Evolutionary conservation across 2,113 vertebrate genomes (phyloP), one percentile per base, ranked within the genome.

Genomic region (Hyaena hyaena): DNA sequence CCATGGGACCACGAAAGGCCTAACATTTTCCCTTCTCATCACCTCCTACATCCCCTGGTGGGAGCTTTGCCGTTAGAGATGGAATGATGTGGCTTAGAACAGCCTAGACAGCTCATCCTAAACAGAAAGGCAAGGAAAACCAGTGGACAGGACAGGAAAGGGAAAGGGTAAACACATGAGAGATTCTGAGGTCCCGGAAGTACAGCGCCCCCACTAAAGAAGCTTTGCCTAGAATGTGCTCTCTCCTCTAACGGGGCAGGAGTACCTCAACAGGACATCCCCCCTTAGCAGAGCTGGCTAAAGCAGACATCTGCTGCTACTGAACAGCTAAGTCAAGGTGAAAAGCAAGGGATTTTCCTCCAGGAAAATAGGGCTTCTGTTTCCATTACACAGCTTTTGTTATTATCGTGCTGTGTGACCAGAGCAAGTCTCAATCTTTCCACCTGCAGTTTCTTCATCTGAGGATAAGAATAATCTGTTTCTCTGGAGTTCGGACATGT

Each of bases 331-430:
- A 45, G 17, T 83, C 53, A 26, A 1, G 45, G 50, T n/a, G 81
- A 33, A 84, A n/a, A 95, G 43, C 69, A 94, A 53, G n/a, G 48
- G 58, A 63, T 85, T 76, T 92, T 63, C 88, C 65, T 92, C 19
- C 31, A 35, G 35, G 28, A 77, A 74, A 80, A 53, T 12, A 65
- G 43, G 71, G 19, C 65, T 61, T 96, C 66, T 55, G 90, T 95
- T 71, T 84, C 71, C 24, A 76, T 80, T 50, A 43, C 19, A 1
- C 45, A 26, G 53, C 23, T 8, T 71, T 48, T 88, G 69, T 53
- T n/a, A 0, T 87, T 80, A 76, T 35, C 39, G 23, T 50, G 28
- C 58, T 81, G 31, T 69, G 50, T 61, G 69, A 28, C 77, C 68
- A 77, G 43, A 26, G 43, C 45, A 79, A 83, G 39, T 63, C 35